Evolutionary conservation across 2,113 vertebrate species (phyloP), one percentile per base, ranked within the genome.

Genomic region (Ictalurus punctatus): DNA sequence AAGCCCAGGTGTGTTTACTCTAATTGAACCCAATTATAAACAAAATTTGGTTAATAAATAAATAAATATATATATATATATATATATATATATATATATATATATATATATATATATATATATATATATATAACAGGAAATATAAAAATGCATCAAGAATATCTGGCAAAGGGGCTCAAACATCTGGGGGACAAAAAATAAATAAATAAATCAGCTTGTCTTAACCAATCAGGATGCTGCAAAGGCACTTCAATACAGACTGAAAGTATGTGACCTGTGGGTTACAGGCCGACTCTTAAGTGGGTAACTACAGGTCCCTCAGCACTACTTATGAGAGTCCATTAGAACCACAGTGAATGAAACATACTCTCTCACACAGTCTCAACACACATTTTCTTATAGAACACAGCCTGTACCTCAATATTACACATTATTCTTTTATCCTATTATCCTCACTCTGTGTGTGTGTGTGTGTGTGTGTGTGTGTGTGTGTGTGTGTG

Each of bases 211-310:
- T 48, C 44, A 48, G 6, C 6, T 48, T 48, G 76, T 23, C 40
- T 67, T 87, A 80, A 80, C 86, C 74, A 80, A 52, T 67, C 37
- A 65, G 40, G 74, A 27, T 2, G 59, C 34, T 54, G 44, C 13
- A 25, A 61, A 44, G 4, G n/a, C 37, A 16, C 59, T 14, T 89
- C 74, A 83, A 89, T 56, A 86, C 37, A 83, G 89, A 58, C 65
- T 86, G 85, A 85, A 58, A 92, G 91, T 93, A 92, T 91, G 88
- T 90, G 89, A 92, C 92, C 88, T 56, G 19, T 83, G 74, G 59
- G 63, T 59, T 83, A 65, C 59, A 88, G 69, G 34, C 52, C 23
- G 34, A 48, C 37, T 16, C 74, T 34, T 67, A 86, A 85, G 86
- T 88, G 88, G 48, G 58, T 83, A 93, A 94, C 85, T 81, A 58